Base-by-base conservation (phyloP, 2,113 vertebrate genomes). In the Pithys albifrons region DNA sequence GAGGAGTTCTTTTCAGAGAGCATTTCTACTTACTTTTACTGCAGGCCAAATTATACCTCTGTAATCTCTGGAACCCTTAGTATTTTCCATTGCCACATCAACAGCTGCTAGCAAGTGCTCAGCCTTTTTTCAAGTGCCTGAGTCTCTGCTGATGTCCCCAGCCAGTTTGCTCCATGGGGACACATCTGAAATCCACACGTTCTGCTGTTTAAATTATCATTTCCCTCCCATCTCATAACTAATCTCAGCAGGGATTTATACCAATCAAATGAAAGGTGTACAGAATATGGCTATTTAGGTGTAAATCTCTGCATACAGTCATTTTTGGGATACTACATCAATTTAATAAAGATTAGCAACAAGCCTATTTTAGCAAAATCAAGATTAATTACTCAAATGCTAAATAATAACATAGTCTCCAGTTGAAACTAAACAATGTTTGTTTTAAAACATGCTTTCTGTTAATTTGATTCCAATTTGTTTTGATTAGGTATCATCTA, bases 71-170 rank as follows among this genome's bases (percentile, higher is more conserved):
- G 96, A 96, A 97, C 83, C 83, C 92, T 69, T 46, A 95, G 83
- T 91, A 97, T 96, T 97, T 97, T 97, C 95, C 95, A 97, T 93
- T 95, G 93, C 88, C 85, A 93, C 93, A 95, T 81, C 95, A 96
- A 95, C 96, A 97, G 96, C 95, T 96, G 96, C 82, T 83, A 62
- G 67, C 85, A 59, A 94, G 88, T 1, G 67, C 64, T 94, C 65
- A 80, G 92, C 52, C 65, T 65, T 59, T 88, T 88, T 87, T 48
- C 83, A 88, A 91, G 82, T 27, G 43, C 64, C 15, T 3, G 69
- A 74, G 77, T 25, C 45, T 82, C 41, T 43, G 65, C 61, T 7
- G 25, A 15, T 81, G 92, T 93, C 79, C 72, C 76, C 88, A 78
- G 85, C 37, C 20, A 2, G 79, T 65, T 59, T 9, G 1, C 61